Percentiles rank a stretch among this genome's conserved stretches.
Conservation (phyloP, 2,113 vertebrate species). For the Chelonoidis abingdonii region DNA sequence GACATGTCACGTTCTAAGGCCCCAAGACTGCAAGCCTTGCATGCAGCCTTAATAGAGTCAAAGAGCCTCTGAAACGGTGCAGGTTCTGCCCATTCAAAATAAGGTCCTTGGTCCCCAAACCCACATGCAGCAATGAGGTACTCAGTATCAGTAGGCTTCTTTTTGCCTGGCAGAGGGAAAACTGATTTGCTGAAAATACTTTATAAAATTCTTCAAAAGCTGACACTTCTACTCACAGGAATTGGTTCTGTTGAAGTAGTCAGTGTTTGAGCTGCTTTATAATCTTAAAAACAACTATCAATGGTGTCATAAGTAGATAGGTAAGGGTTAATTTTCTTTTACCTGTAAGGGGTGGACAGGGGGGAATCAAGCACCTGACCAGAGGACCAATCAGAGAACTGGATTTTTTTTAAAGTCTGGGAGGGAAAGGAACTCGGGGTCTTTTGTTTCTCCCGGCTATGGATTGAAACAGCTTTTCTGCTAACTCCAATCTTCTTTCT, state of each 20-base stretch:
- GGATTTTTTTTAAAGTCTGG: no score
- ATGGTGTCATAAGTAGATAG: no score
- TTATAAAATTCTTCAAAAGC: background rate
- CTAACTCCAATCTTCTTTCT: no score
- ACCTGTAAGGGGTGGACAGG: no score
- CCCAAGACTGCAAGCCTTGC: background rate
- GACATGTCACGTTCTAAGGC: background rate
- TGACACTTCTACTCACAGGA: background rate
- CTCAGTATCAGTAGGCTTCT: background rate
- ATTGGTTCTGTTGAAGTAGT: background rate
- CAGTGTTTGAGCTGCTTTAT: background rate
- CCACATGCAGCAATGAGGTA: background rate
- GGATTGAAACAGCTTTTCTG: no score
- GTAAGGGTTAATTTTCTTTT: no score
- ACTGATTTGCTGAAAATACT: background rate
- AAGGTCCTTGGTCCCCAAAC: background rate
- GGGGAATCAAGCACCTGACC: no score
- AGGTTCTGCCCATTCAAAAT: background rate
- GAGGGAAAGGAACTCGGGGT: no score
- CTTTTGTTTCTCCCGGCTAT: no score
- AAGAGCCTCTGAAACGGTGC: background rate
- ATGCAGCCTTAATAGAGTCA: background rate
- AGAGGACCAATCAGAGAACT: no score
- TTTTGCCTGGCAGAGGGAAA: accelerated
- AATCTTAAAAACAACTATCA: background rate